Conservation (phyloP, 2,888 invertebrate genomes). For the Phengaris alcon region DNA sequence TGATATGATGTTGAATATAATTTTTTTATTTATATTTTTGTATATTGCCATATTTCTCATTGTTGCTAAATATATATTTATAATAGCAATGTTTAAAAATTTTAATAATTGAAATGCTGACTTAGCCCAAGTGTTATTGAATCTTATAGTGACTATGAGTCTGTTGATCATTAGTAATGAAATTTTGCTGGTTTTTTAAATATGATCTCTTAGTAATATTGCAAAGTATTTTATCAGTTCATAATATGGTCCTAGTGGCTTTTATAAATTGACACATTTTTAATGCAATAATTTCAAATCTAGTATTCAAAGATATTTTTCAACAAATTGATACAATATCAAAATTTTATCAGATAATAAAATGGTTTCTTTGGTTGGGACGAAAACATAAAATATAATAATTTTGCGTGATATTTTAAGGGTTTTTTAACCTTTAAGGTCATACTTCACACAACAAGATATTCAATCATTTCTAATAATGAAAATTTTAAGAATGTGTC, state of each 20-base stretch:
- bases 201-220: conserved; percentile 36
- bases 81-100: conserved; percentile 39
- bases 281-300: neutral
- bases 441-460: neutral
- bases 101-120: conserved; percentile 38
- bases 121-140: conserved; percentile 44
- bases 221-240: conserved; percentile 14
- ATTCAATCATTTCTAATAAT: neutral
- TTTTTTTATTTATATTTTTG: conserved; percentile 43
- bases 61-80: conserved; percentile 65
- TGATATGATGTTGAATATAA: conserved; percentile 19
- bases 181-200: conserved; percentile 34
- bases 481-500: neutral
- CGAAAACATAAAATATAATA: neutral
- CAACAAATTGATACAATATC: neutral
- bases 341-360: neutral
- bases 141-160: conserved; percentile 34
- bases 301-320: neutral
- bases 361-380: neutral
- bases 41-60: conserved; percentile 59
- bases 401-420: neutral
- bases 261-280: conserved; percentile 11
- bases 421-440: neutral
- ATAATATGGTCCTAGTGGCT: neutral
- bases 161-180: conserved; percentile 31